phyloP scores from a whole-genome alignment of 2,113 vertebrate species.

The Elanoides forficatus region DNA sequence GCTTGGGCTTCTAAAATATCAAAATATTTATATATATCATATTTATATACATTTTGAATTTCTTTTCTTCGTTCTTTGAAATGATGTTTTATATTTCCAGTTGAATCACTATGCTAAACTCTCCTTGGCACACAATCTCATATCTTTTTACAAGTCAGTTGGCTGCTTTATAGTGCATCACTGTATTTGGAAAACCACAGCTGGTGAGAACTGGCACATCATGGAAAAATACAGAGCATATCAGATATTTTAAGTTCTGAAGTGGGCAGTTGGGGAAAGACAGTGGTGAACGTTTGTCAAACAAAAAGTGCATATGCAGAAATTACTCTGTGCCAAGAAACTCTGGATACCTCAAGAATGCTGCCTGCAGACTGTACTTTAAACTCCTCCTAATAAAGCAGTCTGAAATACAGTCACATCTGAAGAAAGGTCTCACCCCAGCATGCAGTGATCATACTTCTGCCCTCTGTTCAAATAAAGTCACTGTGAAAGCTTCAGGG shows the following conservation, averaged over 20 bases:
- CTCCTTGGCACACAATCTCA: background rate
- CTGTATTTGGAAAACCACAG: slow-evolving; percentile 28
- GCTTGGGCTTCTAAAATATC: background rate
- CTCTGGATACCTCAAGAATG: background rate
- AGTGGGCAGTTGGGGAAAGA: background rate
- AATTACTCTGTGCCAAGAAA: background rate
- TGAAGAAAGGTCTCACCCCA: background rate
- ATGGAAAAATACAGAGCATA: background rate
- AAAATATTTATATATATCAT: background rate
- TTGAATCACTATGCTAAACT: background rate
- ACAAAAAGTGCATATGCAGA: background rate
- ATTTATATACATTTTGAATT: background rate
- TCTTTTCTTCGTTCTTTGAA: background rate
- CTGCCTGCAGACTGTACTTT: background rate
- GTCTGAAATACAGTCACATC: background rate
- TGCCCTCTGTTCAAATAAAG: background rate
- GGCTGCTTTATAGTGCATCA: background rate
- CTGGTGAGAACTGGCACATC: background rate
- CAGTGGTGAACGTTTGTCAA: background rate
- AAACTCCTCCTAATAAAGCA: background rate
- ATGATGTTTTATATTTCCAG: background rate
- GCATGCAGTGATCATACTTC: background rate
- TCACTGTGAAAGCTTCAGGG: background rate
- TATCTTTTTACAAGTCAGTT: slow-evolving; percentile 18
- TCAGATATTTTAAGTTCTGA: background rate